Conservation (phyloP, 2,797 vertebrate species). For the Xyrichtys novacula region DNA sequence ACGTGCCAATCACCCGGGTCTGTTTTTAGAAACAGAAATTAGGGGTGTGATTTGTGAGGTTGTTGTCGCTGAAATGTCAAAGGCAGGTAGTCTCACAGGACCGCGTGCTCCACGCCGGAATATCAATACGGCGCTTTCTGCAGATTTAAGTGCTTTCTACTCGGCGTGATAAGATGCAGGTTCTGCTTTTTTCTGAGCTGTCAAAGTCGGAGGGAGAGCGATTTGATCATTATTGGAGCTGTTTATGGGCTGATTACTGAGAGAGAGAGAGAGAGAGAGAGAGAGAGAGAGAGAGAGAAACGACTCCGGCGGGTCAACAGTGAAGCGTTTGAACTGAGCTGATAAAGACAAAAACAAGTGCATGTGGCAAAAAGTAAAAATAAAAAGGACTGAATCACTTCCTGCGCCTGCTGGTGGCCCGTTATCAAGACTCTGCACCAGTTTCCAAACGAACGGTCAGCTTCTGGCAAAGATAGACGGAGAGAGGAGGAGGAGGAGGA, state of each 20-base stretch:
- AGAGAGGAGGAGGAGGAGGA: slow-evolving; percentile 58
- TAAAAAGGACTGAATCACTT: slow-evolving; percentile 82
- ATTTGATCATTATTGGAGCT: slow-evolving; percentile 77
- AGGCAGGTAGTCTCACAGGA: slow-evolving; percentile 74
- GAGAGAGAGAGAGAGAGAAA: no score
- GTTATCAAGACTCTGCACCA: slow-evolving; percentile 75
- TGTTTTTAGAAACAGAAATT: slow-evolving; percentile 79
- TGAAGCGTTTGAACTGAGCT: slow-evolving; percentile 56
- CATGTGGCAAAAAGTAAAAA: slow-evolving; percentile 55
- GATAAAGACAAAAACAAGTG: slow-evolving; percentile 24
- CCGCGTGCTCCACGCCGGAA: slow-evolving; percentile 61
- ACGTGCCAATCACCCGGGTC: slow-evolving; percentile 80
- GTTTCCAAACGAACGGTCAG: slow-evolving; percentile 70
- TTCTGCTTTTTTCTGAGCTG: slow-evolving; percentile 68
- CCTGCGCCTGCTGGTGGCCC: slow-evolving; percentile 64
- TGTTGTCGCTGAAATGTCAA: slow-evolving; percentile 79
- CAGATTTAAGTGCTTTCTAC: slow-evolving; percentile 75
- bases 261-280: no score
- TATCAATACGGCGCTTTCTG: slow-evolving; percentile 76
- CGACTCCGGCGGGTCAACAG: slow-evolving; percentile 65
- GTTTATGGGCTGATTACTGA: slow-evolving; percentile 65
- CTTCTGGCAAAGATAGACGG: slow-evolving; percentile 58
- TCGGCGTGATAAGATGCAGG: slow-evolving; percentile 67
- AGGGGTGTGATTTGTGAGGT: slow-evolving; percentile 75
- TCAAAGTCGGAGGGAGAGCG: slow-evolving; percentile 68